Conservation (phyloP, 2,797 vertebrate species). For the Ceyx erithaca region DNA sequence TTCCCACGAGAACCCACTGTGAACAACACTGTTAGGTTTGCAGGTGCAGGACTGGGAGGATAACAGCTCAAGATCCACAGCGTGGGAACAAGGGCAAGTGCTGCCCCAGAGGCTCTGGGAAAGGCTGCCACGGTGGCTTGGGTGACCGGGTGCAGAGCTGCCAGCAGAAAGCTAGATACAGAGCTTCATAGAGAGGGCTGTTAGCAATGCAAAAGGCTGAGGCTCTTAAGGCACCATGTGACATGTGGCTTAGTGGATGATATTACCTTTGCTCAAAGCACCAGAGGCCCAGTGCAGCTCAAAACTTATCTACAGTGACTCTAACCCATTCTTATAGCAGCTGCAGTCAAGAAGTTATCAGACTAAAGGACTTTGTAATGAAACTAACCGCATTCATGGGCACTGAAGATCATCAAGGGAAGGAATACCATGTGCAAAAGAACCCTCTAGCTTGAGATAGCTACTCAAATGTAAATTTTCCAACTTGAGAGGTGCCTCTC, state of each 20-base stretch:
- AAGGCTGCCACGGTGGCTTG: not conserved
- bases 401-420: not conserved
- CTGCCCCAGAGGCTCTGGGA: constrained; percentile 31
- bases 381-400: not conserved
- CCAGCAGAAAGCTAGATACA: not conserved
- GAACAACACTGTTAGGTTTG: not conserved
- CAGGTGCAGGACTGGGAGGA: constrained; percentile 4
- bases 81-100: constrained; percentile 28
- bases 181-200: not conserved
- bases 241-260: not conserved
- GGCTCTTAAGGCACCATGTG: constrained; percentile 17
- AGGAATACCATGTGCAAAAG: fast-evolving
- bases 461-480: not conserved
- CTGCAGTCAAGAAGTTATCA: not conserved
- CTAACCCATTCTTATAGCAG: not conserved
- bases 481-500: not conserved
- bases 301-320: not conserved
- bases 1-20: constrained; percentile 42
- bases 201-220: not conserved
- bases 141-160: not conserved
- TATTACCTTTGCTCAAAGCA: not conserved
- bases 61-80: not conserved
- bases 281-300: not conserved
- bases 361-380: not conserved
- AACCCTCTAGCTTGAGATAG: not conserved